Percentiles rank a stretch among this genome's conserved stretches.
Evolutionary conservation across 1,140 invertebrate genomes (phyloP).

Genomic region (Macrostomum lignano): DNA sequence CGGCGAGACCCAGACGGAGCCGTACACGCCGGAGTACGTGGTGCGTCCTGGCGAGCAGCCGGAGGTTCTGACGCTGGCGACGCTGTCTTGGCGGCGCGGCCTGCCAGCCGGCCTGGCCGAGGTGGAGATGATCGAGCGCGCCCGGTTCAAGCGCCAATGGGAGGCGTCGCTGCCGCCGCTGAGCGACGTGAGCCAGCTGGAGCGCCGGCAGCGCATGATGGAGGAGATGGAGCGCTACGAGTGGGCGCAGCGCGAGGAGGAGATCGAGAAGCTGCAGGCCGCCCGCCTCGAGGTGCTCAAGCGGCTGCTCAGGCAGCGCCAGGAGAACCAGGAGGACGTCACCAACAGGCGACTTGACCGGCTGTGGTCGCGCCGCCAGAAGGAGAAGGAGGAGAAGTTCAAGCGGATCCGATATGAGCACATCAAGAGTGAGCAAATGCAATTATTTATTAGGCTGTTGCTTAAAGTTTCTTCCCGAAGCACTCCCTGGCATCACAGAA

Average conservation of each 20-base stretch:
- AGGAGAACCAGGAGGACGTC: slow-evolving; percentile 23
- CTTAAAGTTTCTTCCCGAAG: background rate
- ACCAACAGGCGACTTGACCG: slow-evolving; percentile 24
- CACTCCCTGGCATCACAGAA: slow-evolving; percentile 1
- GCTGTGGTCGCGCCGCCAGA: slow-evolving; percentile 23
- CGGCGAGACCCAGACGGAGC: slow-evolving; percentile 42
- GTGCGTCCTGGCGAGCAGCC: slow-evolving; percentile 30
- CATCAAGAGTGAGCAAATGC: slow-evolving; percentile 16
- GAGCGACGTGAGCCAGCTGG: slow-evolving; percentile 29
- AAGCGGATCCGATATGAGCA: slow-evolving; percentile 23
- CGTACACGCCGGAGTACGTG: slow-evolving; percentile 40
- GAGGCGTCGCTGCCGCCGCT: slow-evolving; percentile 31
- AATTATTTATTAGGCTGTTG: background rate
- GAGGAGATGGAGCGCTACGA: slow-evolving; percentile 36
- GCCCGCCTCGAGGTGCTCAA: slow-evolving; percentile 22
- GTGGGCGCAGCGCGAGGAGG: slow-evolving; percentile 37
- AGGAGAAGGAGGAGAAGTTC: slow-evolving; percentile 18
- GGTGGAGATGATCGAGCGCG: slow-evolving; percentile 35
- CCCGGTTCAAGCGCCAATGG: slow-evolving; percentile 31
- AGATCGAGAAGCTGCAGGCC: slow-evolving; percentile 29
- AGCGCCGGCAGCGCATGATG: slow-evolving; percentile 32
- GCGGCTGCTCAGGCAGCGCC: slow-evolving; percentile 20
- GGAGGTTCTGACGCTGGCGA: slow-evolving; percentile 35
- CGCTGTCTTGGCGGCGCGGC: slow-evolving; percentile 34
- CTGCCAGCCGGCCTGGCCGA: slow-evolving; percentile 37